Evolutionary conservation across 1,140 invertebrate genomes (phyloP), one percentile per base, ranked within the genome.

Genomic region (Drosophila bifasciata): DNA sequence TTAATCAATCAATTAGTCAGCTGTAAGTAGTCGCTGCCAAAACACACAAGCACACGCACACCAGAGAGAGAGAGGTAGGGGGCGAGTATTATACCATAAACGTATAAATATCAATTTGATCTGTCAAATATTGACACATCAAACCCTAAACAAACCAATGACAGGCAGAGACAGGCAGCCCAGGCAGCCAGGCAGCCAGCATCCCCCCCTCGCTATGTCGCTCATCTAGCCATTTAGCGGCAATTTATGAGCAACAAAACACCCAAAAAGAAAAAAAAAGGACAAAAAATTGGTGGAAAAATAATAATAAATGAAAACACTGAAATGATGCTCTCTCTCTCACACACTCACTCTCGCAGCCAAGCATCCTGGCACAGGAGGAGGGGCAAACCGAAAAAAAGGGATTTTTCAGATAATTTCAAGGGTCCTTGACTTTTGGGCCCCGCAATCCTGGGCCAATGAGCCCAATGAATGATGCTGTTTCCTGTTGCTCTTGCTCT

Each of bases 101-200:
- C 51, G 83, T 83, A 86, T 88, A 88, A 88, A 88, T 88, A 89
- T 89, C 84, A 89, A 89, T 89, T 89, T 85, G 69, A 89, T 85
- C 79, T 85, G 85, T 89, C 79, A 85, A 89, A 89, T 89, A 89
- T 89, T 89, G 85, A 89, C 85, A 89, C 76, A 89, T 89, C 79
- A 89, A 89, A 89, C 79, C 85, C 79, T 85, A 89, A 89, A 89
- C 84, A 89, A 84, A 79, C 84, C 84, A 89, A 80, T 79, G 84
- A 89, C 84, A 89, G 72, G 61, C 60, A 7, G 8, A 28, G 28
- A 48, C 19, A 21, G 19, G 3, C 19, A 21, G 45, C 60, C 74
- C 63, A 43, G 64, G 2, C 19, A 19, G 19, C 19, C 19, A 19
- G 19, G 2, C 19, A 21, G 19, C 19, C 63, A 25, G 16, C 25